Evolutionary conservation across 2,888 invertebrate species (phyloP), one percentile per base, ranked within the genome.

Genomic region (Drosophila lacicola): DNA sequence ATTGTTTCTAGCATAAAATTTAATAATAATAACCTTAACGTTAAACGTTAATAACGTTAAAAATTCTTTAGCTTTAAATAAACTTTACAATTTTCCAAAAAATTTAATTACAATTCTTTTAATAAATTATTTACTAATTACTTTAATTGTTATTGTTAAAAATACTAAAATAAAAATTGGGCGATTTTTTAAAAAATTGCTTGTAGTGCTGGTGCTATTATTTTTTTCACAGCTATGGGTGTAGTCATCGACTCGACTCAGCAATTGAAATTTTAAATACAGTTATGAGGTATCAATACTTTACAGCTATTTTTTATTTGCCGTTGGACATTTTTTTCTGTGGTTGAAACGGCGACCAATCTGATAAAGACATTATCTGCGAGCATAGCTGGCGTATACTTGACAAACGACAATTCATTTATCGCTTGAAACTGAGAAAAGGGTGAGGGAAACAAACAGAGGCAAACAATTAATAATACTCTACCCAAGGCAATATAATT

Each of bases 361-460:
- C 51, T 17, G 70, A 65, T 74, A 78, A 62, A 34, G 58, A n/a
- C 41, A 25, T 53, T 77, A 77, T 70, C 70, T 34, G 4, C 8
- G 8, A 42, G 63, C 51, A 55, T 62, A 69, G 4, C 64, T 29
- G 8, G 34, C 65, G 77, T 68, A 62, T 76, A 68, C 72, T 55
- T 65, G 61, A 77, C 69, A 69, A 60, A 53, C 47, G 44, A 29
- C 34, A n/a, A 41, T 37, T 25, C 2, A 19, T 9, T 47, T 29
- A 34, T 44, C 56, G 34, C 41, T 55, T 58, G 44, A 39, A 46
- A 25, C 41, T 46, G n/a, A 0, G 4, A 44, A 44, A 42, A 11
- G 21, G 19, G 6, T 19, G 19, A 11, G 53, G 36, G 36, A 11
- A 0, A 10, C 4, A 17, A 5, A 34, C 8, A 37, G 36, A 2